phyloP scores from a whole-genome alignment of 2,797 vertebrate genomes.

The Vipera ursinii region DNA sequence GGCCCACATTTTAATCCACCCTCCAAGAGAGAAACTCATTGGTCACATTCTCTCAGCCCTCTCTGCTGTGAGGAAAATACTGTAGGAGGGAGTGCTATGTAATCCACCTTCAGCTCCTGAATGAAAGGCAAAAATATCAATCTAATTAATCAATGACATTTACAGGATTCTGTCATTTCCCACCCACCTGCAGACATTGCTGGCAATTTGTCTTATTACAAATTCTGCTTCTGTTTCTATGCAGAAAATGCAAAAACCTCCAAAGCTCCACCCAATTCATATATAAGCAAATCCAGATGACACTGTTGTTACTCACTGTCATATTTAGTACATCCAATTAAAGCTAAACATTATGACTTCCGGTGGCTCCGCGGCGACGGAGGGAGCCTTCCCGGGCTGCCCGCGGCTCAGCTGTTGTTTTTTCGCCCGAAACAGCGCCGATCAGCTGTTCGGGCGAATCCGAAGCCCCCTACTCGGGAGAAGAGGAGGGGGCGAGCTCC shows the following conservation, averaged over 20 bases:
- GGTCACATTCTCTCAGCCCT: neutral
- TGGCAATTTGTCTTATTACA: neutral
- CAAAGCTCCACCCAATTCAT: neutral
- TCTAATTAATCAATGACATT: neutral
- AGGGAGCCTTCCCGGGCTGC: too few species aligned
- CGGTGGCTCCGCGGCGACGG: too few species aligned
- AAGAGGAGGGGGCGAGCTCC: too few species aligned
- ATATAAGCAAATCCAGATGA: neutral
- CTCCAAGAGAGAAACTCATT: neutral
- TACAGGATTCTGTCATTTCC: neutral
- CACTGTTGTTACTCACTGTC: neutral
- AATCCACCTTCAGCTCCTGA: neutral
- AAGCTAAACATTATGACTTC: conserved; percentile 17
- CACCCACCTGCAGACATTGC: neutral
- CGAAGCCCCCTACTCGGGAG: too few species aligned
- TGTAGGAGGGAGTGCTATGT: neutral
- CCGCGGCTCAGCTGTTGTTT: too few species aligned
- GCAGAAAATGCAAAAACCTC: neutral
- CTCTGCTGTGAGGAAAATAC: neutral
- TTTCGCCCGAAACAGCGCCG: too few species aligned
- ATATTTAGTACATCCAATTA: conserved; percentile 31
- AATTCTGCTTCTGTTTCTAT: neutral
- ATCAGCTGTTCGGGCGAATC: too few species aligned
- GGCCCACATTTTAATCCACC: neutral
- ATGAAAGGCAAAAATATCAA: neutral